Percentiles rank a stretch among this genome's conserved stretches.
Conservation (phyloP, 2,797 vertebrate genomes). For the Neoniphon sammara region DNA sequence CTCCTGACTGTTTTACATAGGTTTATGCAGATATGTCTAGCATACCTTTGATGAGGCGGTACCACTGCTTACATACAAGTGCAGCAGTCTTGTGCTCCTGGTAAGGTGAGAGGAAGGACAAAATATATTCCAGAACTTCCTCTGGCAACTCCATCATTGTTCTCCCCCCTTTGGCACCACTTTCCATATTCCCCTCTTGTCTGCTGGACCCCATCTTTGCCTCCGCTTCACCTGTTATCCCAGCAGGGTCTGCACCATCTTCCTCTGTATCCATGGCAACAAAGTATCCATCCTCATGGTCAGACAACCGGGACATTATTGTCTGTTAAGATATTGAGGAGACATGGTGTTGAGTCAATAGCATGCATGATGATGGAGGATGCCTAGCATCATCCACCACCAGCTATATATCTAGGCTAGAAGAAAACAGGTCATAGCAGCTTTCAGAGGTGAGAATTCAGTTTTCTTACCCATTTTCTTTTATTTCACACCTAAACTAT, state of each 20-base stretch:
- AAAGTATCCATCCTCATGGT: slow-evolving; percentile 92
- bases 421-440: not conserved
- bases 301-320: slow-evolving; percentile 92
- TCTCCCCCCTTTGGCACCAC: slow-evolving; percentile 76
- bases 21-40: not conserved
- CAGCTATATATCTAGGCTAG: not conserved
- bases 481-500: not conserved
- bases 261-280: slow-evolving; percentile 96
- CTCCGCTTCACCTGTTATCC: slow-evolving; percentile 79
- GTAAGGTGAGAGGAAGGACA: slow-evolving; percentile 97
- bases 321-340: slow-evolving; percentile 66
- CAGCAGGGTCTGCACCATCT: slow-evolving; percentile 73
- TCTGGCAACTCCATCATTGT: slow-evolving; percentile 95
- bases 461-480: accelerated
- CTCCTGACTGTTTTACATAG: not conserved
- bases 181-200: slow-evolving; percentile 71
- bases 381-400: not conserved
- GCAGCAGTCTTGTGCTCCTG: slow-evolving; percentile 99
- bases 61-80: slow-evolving; percentile 99
- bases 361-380: not conserved
- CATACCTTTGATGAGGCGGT: slow-evolving; percentile 98
- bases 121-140: slow-evolving; percentile 96
- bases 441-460: too few species aligned
- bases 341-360: slow-evolving; percentile 16
- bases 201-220: slow-evolving; percentile 75